Conservation (phyloP, 1,140 invertebrate genomes). For the Temnothorax nylanderi region DNA sequence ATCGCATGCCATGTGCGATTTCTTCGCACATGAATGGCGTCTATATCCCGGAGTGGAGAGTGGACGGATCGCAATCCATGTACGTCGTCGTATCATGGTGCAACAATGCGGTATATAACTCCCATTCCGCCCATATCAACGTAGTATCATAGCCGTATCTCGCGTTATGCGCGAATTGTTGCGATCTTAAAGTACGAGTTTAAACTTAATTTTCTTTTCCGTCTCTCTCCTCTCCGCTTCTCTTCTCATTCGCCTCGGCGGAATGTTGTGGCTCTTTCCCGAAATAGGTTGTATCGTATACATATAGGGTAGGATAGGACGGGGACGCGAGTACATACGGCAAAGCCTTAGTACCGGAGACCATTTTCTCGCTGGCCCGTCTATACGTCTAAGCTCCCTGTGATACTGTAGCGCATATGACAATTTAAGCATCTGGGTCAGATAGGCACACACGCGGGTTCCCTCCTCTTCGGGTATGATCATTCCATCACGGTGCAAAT, state of each 20-base stretch:
- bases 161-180: conserved; percentile 38
- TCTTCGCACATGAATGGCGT: conserved; percentile 45
- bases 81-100: conserved; percentile 50
- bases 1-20: conserved; percentile 34
- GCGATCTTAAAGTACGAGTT: conserved; percentile 32
- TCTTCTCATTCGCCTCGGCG: conserved; percentile 22
- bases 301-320: neutral
- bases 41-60: conserved; percentile 9
- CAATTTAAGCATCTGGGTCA: conserved; percentile 49
- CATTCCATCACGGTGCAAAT: conserved; percentile 71
- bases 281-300: conserved; percentile 35
- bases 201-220: conserved; percentile 47
- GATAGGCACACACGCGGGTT: conserved; percentile 57
- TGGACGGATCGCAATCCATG: conserved; percentile 48
- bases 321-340: neutral
- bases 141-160: neutral
- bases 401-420: conserved; percentile 40
- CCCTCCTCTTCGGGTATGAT: conserved; percentile 59
- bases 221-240: neutral
- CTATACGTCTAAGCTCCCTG: conserved; percentile 46
- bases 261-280: conserved; percentile 13
- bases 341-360: conserved; percentile 40
- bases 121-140: conserved; percentile 42
- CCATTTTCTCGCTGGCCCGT: conserved; percentile 53
- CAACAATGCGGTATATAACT: conserved; percentile 53